A percentile compares a stretch with the other conserved stretches of the same genome.
Conservation (phyloP, 2,888 invertebrate genomes). For the Branchipolynoe longqiensis region DNA sequence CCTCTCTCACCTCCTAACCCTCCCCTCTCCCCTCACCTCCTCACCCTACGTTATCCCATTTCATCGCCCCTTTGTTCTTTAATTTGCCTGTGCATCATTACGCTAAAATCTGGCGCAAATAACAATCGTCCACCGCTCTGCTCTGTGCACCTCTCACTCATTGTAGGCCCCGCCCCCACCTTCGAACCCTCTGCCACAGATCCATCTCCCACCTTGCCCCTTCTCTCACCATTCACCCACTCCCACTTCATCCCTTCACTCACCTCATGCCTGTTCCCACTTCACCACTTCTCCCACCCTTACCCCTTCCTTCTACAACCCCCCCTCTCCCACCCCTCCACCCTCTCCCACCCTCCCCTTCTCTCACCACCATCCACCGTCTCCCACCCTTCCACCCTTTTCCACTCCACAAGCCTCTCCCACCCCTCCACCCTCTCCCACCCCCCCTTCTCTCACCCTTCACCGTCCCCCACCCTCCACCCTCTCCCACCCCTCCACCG, state of each 20-base stretch:
- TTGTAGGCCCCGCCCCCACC: neutral
- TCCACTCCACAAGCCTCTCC: too few relatives aligned
- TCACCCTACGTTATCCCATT: conserved; percentile 39
- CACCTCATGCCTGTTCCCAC: too few relatives aligned
- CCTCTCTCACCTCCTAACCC: neutral
- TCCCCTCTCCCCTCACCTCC: neutral
- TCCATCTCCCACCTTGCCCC: neutral
- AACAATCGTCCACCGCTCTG: neutral
- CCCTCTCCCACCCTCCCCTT: neutral
- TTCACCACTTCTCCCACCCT: neutral
- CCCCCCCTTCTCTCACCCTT: neutral
- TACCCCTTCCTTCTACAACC: neutral
- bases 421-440: neutral
- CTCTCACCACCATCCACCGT: neutral
- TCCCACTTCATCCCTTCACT: too few relatives aligned
- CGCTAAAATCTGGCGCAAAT: conserved; percentile 40
- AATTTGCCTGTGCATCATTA: conserved; percentile 41
- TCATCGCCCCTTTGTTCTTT: conserved; percentile 50
- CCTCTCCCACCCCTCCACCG: neutral
- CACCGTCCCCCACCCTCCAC: neutral
- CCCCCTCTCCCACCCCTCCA: neutral
- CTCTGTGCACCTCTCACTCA: neutral
- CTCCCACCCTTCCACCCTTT: neutral
- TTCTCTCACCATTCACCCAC: neutral
- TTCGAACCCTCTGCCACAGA: neutral